Conservation (phyloP, 1,140 invertebrate species). For the Delia radicum region DNA sequence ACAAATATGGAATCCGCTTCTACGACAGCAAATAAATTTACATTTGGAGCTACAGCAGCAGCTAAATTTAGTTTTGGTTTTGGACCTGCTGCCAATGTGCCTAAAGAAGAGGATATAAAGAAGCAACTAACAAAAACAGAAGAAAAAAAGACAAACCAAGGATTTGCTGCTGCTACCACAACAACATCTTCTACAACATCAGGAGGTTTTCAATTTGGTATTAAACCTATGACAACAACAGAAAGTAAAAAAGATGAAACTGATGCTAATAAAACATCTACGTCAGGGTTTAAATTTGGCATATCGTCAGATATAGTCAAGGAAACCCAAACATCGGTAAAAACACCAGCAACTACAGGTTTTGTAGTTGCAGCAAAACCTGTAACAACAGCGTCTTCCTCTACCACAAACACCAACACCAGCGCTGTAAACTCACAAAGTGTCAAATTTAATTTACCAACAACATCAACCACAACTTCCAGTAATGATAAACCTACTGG, state of each 20-base stretch:
- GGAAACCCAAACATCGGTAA: neutral
- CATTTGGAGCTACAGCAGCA: slow-evolving; percentile 41
- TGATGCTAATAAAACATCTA: slow-evolving; percentile 16
- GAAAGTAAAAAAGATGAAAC: slow-evolving; percentile 23
- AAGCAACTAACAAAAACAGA: slow-evolving; percentile 1
- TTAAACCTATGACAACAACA: neutral
- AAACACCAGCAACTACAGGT: neutral
- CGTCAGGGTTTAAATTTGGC: slow-evolving; percentile 21
- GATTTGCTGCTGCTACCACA: too few species aligned
- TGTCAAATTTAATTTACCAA: slow-evolving; percentile 7
- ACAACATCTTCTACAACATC: neutral
- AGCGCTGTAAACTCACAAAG: slow-evolving; percentile 3
- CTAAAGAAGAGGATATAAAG: slow-evolving; percentile 29
- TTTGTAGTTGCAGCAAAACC: slow-evolving; percentile 11
- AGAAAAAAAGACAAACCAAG: too few species aligned
- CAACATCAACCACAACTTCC: slow-evolving; percentile 25
- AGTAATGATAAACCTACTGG: neutral
- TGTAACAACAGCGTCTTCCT: neutral
- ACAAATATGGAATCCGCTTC: slow-evolving; percentile 51
- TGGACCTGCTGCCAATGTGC: slow-evolving; percentile 26
- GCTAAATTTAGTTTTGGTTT: slow-evolving; percentile 59
- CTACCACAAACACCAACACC: neutral
- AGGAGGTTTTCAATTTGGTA: slow-evolving; percentile 26
- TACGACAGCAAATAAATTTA: slow-evolving; percentile 26
- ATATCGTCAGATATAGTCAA: neutral